phyloP scores from a whole-genome alignment of 2,888 invertebrate genomes.

The Netelia virgata region DNA sequence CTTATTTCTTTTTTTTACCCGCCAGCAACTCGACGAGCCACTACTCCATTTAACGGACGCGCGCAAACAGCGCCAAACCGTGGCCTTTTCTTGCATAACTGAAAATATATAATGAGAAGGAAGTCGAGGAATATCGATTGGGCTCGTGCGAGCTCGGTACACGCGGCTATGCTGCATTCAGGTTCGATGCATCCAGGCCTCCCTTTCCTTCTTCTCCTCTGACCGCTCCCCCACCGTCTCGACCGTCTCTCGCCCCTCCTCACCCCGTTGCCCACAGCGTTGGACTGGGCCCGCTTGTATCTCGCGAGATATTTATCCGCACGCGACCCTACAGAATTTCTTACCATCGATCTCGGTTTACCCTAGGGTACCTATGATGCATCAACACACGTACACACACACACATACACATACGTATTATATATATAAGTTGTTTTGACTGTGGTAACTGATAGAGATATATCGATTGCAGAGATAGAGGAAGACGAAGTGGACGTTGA shows the following conservation, averaged over 20 bases:
- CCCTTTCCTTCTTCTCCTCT: neutral
- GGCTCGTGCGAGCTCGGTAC: constrained; percentile 58
- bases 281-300: constrained; percentile 40
- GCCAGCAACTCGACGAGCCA: neutral
- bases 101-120: constrained; percentile 67
- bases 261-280: constrained; percentile 20
- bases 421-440: neutral
- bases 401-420: neutral
- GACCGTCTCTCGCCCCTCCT: constrained; percentile 1
- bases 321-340: constrained; percentile 67
- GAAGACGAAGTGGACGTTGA: constrained; percentile 24
- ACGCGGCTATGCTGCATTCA: constrained; percentile 59
- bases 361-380: constrained; percentile 23
- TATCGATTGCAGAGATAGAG: constrained; percentile 46
- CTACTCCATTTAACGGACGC: neutral
- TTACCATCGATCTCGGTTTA: constrained; percentile 52
- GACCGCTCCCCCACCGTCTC: neutral
- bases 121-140: constrained; percentile 68
- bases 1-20: constrained; percentile 16
- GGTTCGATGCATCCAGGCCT: constrained; percentile 30
- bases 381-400: constrained; percentile 14
- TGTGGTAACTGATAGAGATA: constrained; percentile 55
- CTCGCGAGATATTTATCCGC: constrained; percentile 69
- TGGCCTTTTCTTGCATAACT: constrained; percentile 61
- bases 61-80: neutral